Percentiles rank a stretch among this genome's conserved stretches.
Conservation (phyloP, 1,140 invertebrate species). For the Leptestheria dahalacensis region DNA sequence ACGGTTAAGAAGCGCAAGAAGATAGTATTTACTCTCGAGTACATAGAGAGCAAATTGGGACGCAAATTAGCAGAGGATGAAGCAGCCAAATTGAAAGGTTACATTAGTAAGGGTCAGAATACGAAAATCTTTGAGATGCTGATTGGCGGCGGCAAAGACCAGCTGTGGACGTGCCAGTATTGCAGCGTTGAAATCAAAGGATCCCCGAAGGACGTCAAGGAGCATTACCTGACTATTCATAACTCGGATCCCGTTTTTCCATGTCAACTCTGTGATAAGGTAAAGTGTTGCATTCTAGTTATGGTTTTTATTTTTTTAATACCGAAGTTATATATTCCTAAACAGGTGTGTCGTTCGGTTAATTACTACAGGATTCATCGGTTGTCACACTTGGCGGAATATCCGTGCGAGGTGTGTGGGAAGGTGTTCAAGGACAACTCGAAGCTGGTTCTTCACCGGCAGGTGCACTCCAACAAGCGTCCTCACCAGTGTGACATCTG, state of each 20-base stretch:
- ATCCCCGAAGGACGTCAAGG: slow-evolving; percentile 4
- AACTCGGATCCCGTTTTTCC: slow-evolving; percentile 12
- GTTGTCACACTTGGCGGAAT: slow-evolving; percentile 11
- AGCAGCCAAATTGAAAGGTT: slow-evolving; percentile 5
- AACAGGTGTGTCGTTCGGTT: slow-evolving; percentile 10
- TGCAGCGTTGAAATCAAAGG: slow-evolving; percentile 6
- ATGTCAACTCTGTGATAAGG: slow-evolving; percentile 13
- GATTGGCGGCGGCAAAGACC: slow-evolving; percentile 9
- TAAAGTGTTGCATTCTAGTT: neutral
- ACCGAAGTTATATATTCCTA: neutral
- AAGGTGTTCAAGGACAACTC: slow-evolving; percentile 14
- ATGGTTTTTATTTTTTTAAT: neutral
- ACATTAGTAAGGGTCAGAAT: slow-evolving; percentile 10
- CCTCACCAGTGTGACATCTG: slow-evolving; percentile 24
- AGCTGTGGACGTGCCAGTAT: slow-evolving; percentile 11
- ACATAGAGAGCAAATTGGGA: slow-evolving; percentile 6
- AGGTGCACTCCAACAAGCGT: slow-evolving; percentile 21
- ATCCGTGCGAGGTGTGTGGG: slow-evolving; percentile 8
- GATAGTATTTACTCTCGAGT: slow-evolving; percentile 8
- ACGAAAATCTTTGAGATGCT: slow-evolving; percentile 12
- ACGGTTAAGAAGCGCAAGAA: neutral
- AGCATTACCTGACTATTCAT: slow-evolving; percentile 7
- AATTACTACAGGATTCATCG: slow-evolving; percentile 9
- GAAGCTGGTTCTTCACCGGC: slow-evolving; percentile 6
- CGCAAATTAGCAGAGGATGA: slow-evolving; percentile 11